Conservation (phyloP, 2,797 vertebrate genomes). For the Gallinago nigripennis region DNA sequence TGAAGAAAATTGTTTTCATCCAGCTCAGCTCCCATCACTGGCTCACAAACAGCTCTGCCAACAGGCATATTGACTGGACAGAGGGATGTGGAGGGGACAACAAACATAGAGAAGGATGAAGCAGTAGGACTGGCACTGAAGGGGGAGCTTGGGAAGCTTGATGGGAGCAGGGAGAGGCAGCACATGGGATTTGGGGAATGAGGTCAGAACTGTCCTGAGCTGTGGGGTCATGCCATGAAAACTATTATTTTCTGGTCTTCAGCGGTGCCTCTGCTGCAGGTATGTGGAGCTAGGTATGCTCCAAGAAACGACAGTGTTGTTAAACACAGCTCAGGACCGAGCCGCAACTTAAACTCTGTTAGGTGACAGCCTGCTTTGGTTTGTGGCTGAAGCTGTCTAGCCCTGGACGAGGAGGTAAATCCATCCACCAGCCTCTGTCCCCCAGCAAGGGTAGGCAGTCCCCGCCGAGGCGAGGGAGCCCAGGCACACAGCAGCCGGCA, state of each 20-base stretch:
- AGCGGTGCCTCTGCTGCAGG: background rate
- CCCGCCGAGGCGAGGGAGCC: background rate
- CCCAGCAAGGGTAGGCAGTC: background rate
- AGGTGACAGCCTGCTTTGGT: background rate
- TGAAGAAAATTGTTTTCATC: background rate
- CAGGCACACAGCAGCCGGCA: background rate
- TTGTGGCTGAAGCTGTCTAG: background rate
- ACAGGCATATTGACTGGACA: fast-evolving
- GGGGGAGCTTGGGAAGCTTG: background rate
- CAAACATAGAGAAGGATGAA: background rate
- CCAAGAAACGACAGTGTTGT: background rate
- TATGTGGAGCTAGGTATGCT: background rate
- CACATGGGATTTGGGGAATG: background rate
- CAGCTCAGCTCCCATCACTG: background rate
- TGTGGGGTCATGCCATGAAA: background rate
- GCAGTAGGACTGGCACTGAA: background rate
- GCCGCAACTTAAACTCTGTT: background rate
- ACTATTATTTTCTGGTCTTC: background rate
- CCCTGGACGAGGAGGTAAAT: background rate
- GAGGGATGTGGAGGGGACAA: background rate
- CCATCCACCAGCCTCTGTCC: background rate
- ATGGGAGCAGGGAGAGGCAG: background rate
- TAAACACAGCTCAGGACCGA: background rate
- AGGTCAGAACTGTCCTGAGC: background rate
- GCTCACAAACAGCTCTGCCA: background rate